Evolutionary conservation across 2,888 invertebrate species (phyloP), one percentile per base, ranked within the genome.

Genomic region (Formica aserva): DNA sequence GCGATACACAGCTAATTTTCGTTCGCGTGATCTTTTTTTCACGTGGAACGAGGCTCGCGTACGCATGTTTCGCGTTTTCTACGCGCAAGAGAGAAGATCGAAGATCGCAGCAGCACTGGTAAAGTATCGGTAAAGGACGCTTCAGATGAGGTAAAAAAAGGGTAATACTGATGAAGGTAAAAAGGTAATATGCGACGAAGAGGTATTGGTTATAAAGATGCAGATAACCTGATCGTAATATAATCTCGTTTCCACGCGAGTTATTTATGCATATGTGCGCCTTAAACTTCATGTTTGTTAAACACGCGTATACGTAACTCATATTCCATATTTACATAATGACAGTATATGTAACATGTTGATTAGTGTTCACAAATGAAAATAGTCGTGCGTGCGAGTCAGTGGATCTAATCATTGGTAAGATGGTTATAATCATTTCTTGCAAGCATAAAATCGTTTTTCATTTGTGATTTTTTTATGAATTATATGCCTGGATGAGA

Each of bases 341-440:
- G 15, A 74, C 11, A 52, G 8, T 29, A 60, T 38, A 9, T n/a
- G 29, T 45, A 75, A 65, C 2, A 13, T 41, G 8, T 18, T 66
- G 66, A 45, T n/a, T 72, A 15, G 15, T 48, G 62, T 52, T 69
- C 18, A 66, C 55, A 60, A 82, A 63, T 63, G 71, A 78, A 81
- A 72, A 32, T 18, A 32, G 8, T 48, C 11, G 11, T 38, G n/a
- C 65, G n/a, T 22, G n/a, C 66, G 38, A 45, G 55, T 18, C 3
- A 38, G 22, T 1, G 48, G 22, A n/a, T 85, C 22, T 41, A 32
- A 69, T 85, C 60, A 77, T 26, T 85, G 88, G 86, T 89, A 88
- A 89, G 86, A 45, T 9, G 26, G 72, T 63, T 65, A 35, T 26
- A 11, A 48, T 60, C 18, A 29, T 65, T 66, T n/a, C n/a, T 80